These are phyloP conservation scores for Ageneiosus marmoratus DNA, from an alignment of 2,113 vertebrate genomes.

Conservation along the genomic window DNA sequence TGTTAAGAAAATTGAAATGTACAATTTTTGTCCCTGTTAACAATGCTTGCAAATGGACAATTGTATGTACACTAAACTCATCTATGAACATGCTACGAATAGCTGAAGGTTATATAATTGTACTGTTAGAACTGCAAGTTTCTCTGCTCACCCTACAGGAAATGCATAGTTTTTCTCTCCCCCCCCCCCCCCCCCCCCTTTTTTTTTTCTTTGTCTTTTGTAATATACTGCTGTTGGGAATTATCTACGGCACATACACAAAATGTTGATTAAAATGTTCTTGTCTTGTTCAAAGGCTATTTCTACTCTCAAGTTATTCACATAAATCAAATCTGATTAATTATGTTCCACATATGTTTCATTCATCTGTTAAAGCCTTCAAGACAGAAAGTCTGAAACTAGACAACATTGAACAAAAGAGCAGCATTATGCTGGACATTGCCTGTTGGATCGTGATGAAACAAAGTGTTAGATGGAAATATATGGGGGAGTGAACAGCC, in stretches of 20 bases:
- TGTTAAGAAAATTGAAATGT: background rate
- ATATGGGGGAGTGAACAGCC: background rate
- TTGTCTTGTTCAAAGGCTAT: slow-evolving; percentile 28
- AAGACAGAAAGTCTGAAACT: slow-evolving; percentile 2
- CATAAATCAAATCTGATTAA: slow-evolving; percentile 26
- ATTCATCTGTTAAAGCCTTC: slow-evolving; percentile 22
- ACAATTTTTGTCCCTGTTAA: background rate
- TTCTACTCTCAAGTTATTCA: slow-evolving; percentile 1
- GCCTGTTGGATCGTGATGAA: background rate
- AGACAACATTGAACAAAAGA: slow-evolving; percentile 26
- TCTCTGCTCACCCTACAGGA: background rate
- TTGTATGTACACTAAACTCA: background rate
- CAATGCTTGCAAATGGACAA: background rate
- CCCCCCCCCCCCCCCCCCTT: too few species aligned
- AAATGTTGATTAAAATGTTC: background rate
- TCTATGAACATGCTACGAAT: background rate
- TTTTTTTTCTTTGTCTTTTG: background rate
- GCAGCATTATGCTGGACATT: slow-evolving; percentile 15
- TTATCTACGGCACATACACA: background rate
- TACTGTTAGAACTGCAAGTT: background rate
- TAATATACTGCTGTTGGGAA: background rate
- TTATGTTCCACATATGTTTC: slow-evolving; percentile 16
- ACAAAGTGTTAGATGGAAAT: slow-evolving; percentile 24
- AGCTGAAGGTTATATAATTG: background rate
- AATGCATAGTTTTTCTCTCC: background rate